A percentile compares a stretch with the other conserved stretches of the same genome.
Evolutionary conservation across 2,888 invertebrate species (phyloP).

Genomic region (Biston stratarius): DNA sequence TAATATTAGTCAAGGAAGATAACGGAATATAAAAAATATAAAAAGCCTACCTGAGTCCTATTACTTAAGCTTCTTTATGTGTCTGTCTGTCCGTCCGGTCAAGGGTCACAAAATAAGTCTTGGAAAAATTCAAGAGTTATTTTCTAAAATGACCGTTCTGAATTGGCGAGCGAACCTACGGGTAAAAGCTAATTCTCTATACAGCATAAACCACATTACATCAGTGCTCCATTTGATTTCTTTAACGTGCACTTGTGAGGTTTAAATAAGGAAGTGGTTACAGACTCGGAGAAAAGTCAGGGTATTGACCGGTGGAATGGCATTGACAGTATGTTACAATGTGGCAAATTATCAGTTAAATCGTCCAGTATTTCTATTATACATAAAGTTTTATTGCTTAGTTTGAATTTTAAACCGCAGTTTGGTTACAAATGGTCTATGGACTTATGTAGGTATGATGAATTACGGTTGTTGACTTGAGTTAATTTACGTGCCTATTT

Average conservation of each 20-base stretch:
- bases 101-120: too few relatives aligned
- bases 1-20: too few relatives aligned
- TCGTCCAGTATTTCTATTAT: constrained; percentile 9
- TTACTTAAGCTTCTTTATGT: too few relatives aligned
- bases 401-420: constrained; percentile 30
- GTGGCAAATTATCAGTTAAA: constrained; percentile 28
- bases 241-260: constrained; percentile 41
- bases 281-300: constrained; percentile 28
- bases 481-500: neutral
- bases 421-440: constrained; percentile 12
- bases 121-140: too few relatives aligned
- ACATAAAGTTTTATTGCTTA: constrained; percentile 29
- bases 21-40: too few relatives aligned
- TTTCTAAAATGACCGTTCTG: too few relatives aligned
- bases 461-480: neutral
- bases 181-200: neutral
- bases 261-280: constrained; percentile 47
- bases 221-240: constrained; percentile 51
- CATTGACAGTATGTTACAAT: constrained; percentile 28
- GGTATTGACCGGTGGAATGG: constrained; percentile 34
- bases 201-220: constrained; percentile 29
- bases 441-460: neutral
- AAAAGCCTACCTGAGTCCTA: too few relatives aligned
- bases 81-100: too few relatives aligned
- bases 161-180: too few relatives aligned